Evolutionary conservation across 2,113 vertebrate genomes (phyloP), one percentile per base, ranked within the genome.

Genomic region (Lasiurus borealis): DNA sequence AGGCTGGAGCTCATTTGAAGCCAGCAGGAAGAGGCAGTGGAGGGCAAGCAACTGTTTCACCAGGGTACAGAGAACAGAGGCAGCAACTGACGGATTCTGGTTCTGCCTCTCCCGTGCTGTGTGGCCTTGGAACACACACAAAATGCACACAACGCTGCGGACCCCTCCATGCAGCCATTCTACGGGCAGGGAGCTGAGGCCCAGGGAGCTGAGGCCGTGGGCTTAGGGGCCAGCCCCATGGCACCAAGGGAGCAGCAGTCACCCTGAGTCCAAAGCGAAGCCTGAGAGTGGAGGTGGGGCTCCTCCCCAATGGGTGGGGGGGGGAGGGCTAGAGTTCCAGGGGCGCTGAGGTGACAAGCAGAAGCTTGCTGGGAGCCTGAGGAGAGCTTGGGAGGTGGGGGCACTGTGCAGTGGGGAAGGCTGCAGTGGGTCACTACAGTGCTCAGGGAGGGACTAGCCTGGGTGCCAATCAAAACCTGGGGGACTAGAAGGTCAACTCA

Each of bases 11-110:
- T 78, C 31, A 4, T 81, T 91, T 92, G 91, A 76, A 96, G 68
- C 93, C 96, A 88, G 85, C 89, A 84, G 96, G 90, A 50, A 90
- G 84, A 73, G 68, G 86, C 27, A 0, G 91, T 81, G n/a, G 69
- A 93, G 78, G 87, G 93, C 2, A 1, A 69, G 57, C 88, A 25
- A 69, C 78, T 54, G 44, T 54, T 77, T 77, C 15, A 14, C 85
- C 25, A 10, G 93, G 64, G 40, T 19, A 52, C 54, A 85, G 89
- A 91, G 92, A 66, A 89, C 44, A 76, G 80, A 78, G 52, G 84
- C 64, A 87, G 77, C 69, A 91, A 72, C 75, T 13, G 77, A 64
- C 23, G 12, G 12, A 31, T 71, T 84, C 95, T 72, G 69, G 15
- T 11, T 8, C 91, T 69, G 68, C 82, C 83, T 81, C 82, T 83